Evolutionary conservation across 1,140 invertebrate species (phyloP).

Genomic region (fruit fly (Drosophila melanogaster)): Release_6_plus_ISO1_MT NT_033777.3:28292501-28293000

Average conservation of each 20-base stretch:
- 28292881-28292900: background rate
- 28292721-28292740: background rate
- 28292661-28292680: background rate
- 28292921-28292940: constrained; percentile 74
- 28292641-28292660: constrained; percentile 20
- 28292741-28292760: constrained; percentile 6
- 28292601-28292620: constrained; percentile 26
- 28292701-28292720: background rate
- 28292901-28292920: constrained; percentile 39
- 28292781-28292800: background rate
- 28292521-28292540: constrained; percentile 1
- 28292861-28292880: constrained; percentile 6
- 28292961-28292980: constrained; percentile 76
- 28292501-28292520: constrained; percentile 23
- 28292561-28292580: constrained; percentile 9
- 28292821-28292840: constrained; percentile 56
- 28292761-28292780: background rate
- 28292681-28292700: background rate
- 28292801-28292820: constrained; percentile 51
- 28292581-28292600: constrained; percentile 25
- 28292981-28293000: constrained; percentile 77
- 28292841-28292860: constrained; percentile 33
- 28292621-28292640: constrained; percentile 46
- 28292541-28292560: constrained; percentile 15
- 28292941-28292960: constrained; percentile 78